Evolutionary conservation across 2,888 invertebrate species (phyloP), one percentile per base, ranked within the genome.

Genomic region (Cheilosia urbana): DNA sequence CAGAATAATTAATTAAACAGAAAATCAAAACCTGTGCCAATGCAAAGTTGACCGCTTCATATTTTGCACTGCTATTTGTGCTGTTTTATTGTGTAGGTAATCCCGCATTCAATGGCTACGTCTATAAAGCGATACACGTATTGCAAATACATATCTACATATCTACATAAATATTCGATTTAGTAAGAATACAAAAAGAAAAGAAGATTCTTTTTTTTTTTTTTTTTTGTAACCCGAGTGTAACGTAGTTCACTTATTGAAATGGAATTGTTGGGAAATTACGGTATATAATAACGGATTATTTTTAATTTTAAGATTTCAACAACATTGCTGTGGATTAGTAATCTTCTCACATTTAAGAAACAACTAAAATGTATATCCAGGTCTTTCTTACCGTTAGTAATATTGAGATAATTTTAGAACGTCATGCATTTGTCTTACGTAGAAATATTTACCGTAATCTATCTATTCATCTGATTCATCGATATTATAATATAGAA

Each of bases 241-340:
- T 11, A 11, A 4, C 1, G 13, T 11, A 11, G 15, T 42, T 42
- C 15, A 30, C 9, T 15, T 40, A 9, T 34, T 19, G 5, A 19
- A 51, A 62, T 60, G 11, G n/a, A 21, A 17, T 45, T 4, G 5
- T 58, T 63, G 63, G 76, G 81, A 81, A 81, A 81, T 81, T 81
- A 76, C 81, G 81, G 81, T 81, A 57, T 53, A 13, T 6, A 45
- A 11, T 27, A 0, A 40, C 6, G 3, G 11, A 11, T 55, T 63
- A 13, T 7, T 37, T 45, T 30, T 27, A 9, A 7, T 30, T 45
- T n/a, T 6, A 17, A 13, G n/a, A n/a, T 6, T 49, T 30, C 15
- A 5, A 9, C 9, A 9, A 42, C 17, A 40, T 30, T 30, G 27
- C 27, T 45, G 49, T 49, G 34, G 34, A 19, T 34, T 34, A 47